Conservation (phyloP, 2,888 invertebrate genomes). For the Sturmia bella region DNA sequence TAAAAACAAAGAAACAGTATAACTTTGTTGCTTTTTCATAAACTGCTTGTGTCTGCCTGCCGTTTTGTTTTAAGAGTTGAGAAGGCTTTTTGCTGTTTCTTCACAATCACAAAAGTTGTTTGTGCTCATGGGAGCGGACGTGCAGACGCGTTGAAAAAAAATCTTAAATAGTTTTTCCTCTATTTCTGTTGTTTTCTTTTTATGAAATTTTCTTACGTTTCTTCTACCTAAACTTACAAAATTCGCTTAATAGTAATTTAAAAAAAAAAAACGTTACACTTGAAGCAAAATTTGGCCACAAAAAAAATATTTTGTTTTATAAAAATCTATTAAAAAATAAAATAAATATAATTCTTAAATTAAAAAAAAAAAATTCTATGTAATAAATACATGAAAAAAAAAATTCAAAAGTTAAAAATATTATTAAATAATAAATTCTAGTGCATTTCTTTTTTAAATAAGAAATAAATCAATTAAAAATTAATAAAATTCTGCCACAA, state of each 20-base stretch:
- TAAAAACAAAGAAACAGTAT: constrained; percentile 29
- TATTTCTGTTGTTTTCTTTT: constrained; percentile 21
- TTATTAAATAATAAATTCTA: neutral
- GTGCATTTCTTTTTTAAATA: constrained; percentile 23
- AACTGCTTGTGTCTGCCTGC: constrained; percentile 15
- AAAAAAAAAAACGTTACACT: constrained; percentile 35
- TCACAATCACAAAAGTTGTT: constrained; percentile 76
- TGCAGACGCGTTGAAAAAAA: constrained; percentile 74
- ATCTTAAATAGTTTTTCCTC: constrained; percentile 40
- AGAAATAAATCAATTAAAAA: constrained; percentile 51
- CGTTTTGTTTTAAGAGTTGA: constrained; percentile 50
- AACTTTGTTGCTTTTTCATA: constrained; percentile 8
- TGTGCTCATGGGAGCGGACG: constrained; percentile 81
- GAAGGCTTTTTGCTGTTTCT: constrained; percentile 66
- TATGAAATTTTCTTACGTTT: constrained; percentile 44
- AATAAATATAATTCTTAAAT: constrained; percentile 11
- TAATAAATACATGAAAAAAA: constrained; percentile 17
- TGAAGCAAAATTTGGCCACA: constrained; percentile 53
- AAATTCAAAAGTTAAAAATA: neutral
- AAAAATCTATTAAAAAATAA: constrained; percentile 19
- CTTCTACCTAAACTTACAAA: constrained; percentile 56
- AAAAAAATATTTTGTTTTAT: constrained; percentile 13
- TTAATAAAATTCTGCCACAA: constrained; percentile 44
- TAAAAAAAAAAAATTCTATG: no score
- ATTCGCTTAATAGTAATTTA: constrained; percentile 33